These are phyloP conservation scores for Nibea coibor DNA, from an alignment of 2,113 vertebrate genomes.

Conservation along the genomic window DNA sequence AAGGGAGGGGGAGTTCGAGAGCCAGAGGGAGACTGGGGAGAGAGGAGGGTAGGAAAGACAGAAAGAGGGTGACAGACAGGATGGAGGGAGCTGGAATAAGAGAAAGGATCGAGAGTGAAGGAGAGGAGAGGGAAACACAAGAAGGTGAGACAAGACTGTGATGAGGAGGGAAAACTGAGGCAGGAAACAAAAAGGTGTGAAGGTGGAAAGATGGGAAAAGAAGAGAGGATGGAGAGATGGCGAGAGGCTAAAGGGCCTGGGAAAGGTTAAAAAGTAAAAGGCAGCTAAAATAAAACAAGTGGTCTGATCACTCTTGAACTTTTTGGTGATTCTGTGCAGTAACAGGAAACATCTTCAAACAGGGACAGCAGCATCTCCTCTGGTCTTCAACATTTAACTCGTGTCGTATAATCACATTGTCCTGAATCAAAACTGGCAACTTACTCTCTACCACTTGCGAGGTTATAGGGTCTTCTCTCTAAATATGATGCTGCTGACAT, in stretches of 20 bases:
- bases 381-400: not conserved
- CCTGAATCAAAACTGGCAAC: not conserved
- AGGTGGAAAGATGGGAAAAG: not conserved
- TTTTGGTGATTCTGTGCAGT: too few relatives aligned
- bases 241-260: not conserved
- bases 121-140: not conserved
- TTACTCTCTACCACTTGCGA: conserved; percentile 20
- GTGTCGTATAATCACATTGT: not conserved
- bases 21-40: conserved; percentile 51
- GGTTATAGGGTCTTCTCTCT: conserved; percentile 38
- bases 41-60: conserved; percentile 39
- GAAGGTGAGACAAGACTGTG: conserved; percentile 6
- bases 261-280: not conserved
- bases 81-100: conserved; percentile 7
- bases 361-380: too few relatives aligned
- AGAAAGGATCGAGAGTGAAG: not conserved
- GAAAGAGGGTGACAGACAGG: not conserved
- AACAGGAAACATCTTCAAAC: too few relatives aligned
- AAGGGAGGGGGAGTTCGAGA: conserved; percentile 17
- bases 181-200: not conserved
- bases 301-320: not conserved
- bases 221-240: not conserved
- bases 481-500: conserved; percentile 54
- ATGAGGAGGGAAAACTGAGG: conserved; percentile 5
- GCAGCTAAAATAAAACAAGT: not conserved